Evolutionary conservation across 2,113 vertebrate genomes (phyloP), one percentile per base, ranked within the genome.

Genomic region (Xyrauchen texanus): DNA sequence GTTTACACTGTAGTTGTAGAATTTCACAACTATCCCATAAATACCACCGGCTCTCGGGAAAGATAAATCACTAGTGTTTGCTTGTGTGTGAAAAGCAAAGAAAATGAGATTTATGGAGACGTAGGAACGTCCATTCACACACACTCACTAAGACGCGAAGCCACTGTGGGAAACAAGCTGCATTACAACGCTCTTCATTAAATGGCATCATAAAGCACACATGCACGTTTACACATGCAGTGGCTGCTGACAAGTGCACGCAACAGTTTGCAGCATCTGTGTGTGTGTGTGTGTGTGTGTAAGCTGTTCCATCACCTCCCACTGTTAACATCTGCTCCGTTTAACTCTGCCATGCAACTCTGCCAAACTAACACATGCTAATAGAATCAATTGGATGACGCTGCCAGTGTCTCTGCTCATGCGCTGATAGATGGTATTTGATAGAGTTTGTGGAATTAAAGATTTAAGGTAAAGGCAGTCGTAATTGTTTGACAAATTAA

Each of bases 311-410:
- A 94, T 93, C 92, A 91, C 90, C 94, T 95, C 93, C 93, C 86
- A 93, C 90, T 92, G 92, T 93, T 93, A 95, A 95, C 95, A 97
- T 96, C 96, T 97, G 96, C 94, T 87, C 71, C 74, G 77, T 85
- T 88, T 88, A 90, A 85, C 45, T 49, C 71, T 80, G 81, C 85
- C 84, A 83, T 83, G 86, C 84, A 45, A 68, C 85, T 82, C 71
- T 81, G 65, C 69, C 75, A 81, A 85, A 83, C 84, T 77, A 78
- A 79, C 74, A 78, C 78, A 42, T 63, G 63, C 81, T 86, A 83
- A 90, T 84, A 85, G 84, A 90, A 85, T 85, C 81, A 87, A 81
- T 86, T 76, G 77, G 82, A 79, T 82, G 84, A 84, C 70, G 15
- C 81, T 80, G 85, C 79, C 88, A 69, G 66, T 46, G 12, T 78